Base-by-base conservation (phyloP, 1,140 invertebrate genomes). In the Hycleus cichorii region DNA sequence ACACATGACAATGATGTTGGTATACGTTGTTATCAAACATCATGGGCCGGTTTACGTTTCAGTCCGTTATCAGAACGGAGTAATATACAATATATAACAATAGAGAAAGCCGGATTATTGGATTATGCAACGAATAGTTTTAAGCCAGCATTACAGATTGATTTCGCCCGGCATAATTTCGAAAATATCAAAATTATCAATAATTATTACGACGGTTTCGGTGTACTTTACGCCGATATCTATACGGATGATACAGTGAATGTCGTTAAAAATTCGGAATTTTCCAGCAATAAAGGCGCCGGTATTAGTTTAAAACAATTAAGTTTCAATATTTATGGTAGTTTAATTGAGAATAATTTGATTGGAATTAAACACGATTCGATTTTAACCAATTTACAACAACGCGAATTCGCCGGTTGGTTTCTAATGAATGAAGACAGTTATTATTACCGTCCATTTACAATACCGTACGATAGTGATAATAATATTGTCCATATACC, bases 341-440 rank as follows among this genome's bases (percentile, higher is more conserved):
- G 86, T 5, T 74, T 78, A 9, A 87, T 96, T 47, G 87, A 90
- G 72, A 86, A 90, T 51, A 99, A 98, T 73, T 80, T 82, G 47
- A 80, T 89, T 46, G 97, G 95, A 0, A 88, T 99, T 62, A 83
- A 88, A 56, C 96, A 98, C 69, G 89, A 98, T 78, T 92, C 95
- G 2, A 87, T 87, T 8, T 78, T 98, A 44, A 86, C 88, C 6
- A 85, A 87, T 6, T 68, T 86, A 3, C 86, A 95, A 69, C 93
- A 96, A 72, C 80, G 90, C 74, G 94, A 97, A 78, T 81, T 97
- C 48, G 86, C 91, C 6, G 91, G 93, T 1, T 97, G 95, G 95
- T 42, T 42, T 64, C 81, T 84, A 62, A 83, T 85, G 52, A 83
- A 85, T 55, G 74, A 84, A 48, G 83, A 86, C 63, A 82, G 86